Evolutionary conservation across 2,888 invertebrate genomes (phyloP), one percentile per base, ranked within the genome.

Genomic region (Trichopria drosophilae): DNA sequence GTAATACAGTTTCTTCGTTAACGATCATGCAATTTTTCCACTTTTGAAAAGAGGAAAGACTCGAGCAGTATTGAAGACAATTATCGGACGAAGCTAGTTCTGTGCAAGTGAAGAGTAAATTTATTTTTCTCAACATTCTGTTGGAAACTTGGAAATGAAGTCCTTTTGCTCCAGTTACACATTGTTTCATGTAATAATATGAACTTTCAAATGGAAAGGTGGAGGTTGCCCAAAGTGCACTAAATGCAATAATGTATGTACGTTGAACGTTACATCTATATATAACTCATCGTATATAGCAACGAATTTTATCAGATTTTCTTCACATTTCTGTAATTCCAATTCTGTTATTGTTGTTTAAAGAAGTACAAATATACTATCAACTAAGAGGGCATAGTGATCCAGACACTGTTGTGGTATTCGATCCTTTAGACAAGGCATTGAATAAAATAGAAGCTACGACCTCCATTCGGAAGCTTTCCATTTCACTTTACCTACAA

Each of bases 141-240:
- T 45, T 45, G n/a, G 42, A 24, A 22, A 36, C 36, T 41, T 41
- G 41, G 12, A 29, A 26, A 12, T 41, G 29, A 5, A 24, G 13
- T 10, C 41, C 41, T 29, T 20, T 28, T 29, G 41, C 28, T 13
- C 41, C 29, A 29, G 41, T 15, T 9, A 45, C 34, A 24, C 12
- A 18, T 9, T 9, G 34, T 13, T 45, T 18, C 12, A 45, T 1
- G n/a, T 45, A 36, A 20, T 28, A 45, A 45, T 28, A 44, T 2
- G 29, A 29, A 22, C 31, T 50, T 45, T 51, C 51, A 16, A 39
- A 51, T 2, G 19, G 18, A 36, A 51, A 51, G 4, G 44, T 45
- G 4, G 37, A 44, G 23, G 9, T 26, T 2, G 20, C 28, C 44
- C 39, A 45, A 31, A 51, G 24, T 24, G 51, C n/a, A n/a, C n/a